Percentiles rank a stretch among this genome's conserved stretches.
These are phyloP conservation scores for Phalacrocorax carbo DNA, from an alignment of 2,113 vertebrate species.

Conservation along the genomic window DNA sequence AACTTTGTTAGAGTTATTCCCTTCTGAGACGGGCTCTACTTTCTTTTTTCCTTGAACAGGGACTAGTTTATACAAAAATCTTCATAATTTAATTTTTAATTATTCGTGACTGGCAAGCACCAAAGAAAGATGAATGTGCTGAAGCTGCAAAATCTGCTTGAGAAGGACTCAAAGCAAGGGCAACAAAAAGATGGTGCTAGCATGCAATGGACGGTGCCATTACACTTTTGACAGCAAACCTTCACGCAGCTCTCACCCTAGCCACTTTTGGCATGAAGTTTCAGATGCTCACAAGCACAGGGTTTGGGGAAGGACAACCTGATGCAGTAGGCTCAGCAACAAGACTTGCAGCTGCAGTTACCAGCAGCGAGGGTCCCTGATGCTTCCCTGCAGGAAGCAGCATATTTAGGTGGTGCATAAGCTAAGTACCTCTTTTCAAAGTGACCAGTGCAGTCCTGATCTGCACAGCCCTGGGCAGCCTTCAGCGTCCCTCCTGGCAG, in stretches of 20 bases:
- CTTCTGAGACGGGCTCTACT: not conserved
- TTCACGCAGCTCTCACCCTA: fast-evolving
- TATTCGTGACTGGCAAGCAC: not conserved
- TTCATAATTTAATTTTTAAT: not conserved
- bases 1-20: not conserved
- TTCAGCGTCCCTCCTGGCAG: not conserved
- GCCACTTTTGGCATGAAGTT: not conserved
- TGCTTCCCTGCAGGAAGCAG: not conserved
- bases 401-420: not conserved
- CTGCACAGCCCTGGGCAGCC: not conserved
- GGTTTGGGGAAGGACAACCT: not conserved
- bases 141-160: not conserved
- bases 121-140: not conserved
- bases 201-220: fast-evolving
- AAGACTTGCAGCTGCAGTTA: not conserved
- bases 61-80: not conserved
- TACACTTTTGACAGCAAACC: fast-evolving
- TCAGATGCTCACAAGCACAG: not conserved
- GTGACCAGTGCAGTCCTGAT: not conserved
- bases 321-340: not conserved
- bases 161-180: not conserved
- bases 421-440: not conserved
- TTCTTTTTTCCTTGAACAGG: not conserved
- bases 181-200: not conserved
- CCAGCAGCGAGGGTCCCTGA: not conserved